These are phyloP conservation scores for Coronaproctus castanopsis DNA, from an alignment of 2,888 invertebrate species.

Conservation along the genomic window DNA sequence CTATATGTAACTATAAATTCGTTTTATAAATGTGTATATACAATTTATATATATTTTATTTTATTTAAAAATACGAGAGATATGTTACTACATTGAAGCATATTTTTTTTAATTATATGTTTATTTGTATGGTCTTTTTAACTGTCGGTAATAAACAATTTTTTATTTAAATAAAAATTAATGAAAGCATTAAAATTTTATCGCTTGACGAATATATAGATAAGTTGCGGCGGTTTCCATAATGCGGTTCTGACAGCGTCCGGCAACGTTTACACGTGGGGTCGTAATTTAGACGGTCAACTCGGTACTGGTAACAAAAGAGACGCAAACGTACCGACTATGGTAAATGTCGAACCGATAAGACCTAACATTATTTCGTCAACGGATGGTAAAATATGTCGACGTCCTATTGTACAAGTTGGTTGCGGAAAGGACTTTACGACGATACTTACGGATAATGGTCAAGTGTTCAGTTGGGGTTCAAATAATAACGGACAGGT, in stretches of 20 bases:
- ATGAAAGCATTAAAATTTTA: too few relatives aligned
- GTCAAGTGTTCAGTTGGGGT: constrained; percentile 54
- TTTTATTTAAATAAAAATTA: too few relatives aligned
- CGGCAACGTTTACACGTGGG: constrained; percentile 62
- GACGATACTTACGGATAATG: constrained; percentile 38
- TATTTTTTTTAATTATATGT: too few relatives aligned
- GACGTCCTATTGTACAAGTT: constrained; percentile 16
- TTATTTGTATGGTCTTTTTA: too few relatives aligned
- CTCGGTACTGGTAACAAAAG: constrained; percentile 48
- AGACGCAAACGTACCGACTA: constrained; percentile 35
- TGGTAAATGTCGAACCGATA: constrained; percentile 25
- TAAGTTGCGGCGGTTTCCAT: constrained; percentile 57
- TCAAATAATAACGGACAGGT: constrained; percentile 46
- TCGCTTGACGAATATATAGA: too few relatives aligned
- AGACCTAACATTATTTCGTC: not conserved
- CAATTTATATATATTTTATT: too few relatives aligned
- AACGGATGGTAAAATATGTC: constrained; percentile 4
- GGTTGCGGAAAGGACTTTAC: constrained; percentile 61
- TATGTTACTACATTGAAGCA: too few relatives aligned
- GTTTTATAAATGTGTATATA: too few relatives aligned
- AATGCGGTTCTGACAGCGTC: constrained; percentile 48
- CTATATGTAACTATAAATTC: too few relatives aligned
- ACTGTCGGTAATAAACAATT: too few relatives aligned
- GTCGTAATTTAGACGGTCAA: constrained; percentile 76
- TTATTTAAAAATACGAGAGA: too few relatives aligned